Evolutionary conservation across 2,888 invertebrate genomes (phyloP).

Genomic region (Brachycybe producta): DNA sequence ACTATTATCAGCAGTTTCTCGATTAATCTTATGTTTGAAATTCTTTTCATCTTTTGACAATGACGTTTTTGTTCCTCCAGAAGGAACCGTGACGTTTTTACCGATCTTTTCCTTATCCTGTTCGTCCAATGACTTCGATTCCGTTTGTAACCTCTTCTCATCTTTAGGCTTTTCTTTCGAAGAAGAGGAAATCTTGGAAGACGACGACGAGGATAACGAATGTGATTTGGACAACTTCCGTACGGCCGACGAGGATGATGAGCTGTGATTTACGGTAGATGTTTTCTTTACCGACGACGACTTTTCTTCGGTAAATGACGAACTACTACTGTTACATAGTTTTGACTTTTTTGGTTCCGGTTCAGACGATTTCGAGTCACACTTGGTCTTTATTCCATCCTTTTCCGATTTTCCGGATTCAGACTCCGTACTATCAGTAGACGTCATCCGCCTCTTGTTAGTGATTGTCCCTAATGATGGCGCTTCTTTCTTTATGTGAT

Average conservation of each 20-base stretch:
- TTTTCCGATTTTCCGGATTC: slow-evolving; percentile 19
- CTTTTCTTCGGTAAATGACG: slow-evolving; percentile 15
- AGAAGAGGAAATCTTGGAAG: neutral
- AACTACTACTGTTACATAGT: slow-evolving; percentile 12
- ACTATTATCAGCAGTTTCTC: slow-evolving; percentile 1
- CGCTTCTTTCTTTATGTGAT: slow-evolving; percentile 10
- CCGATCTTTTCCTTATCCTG: slow-evolving; percentile 22
- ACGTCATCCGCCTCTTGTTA: slow-evolving; percentile 23
- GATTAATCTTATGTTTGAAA: slow-evolving; percentile 23
- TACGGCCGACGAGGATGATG: slow-evolving; percentile 22
- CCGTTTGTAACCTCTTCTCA: slow-evolving; percentile 22
- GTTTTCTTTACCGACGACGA: slow-evolving; percentile 20
- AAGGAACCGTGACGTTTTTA: too few relatives aligned
- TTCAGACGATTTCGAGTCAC: slow-evolving; percentile 19
- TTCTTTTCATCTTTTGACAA: slow-evolving; percentile 21
- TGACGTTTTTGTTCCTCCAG: too few relatives aligned
- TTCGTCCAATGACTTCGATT: slow-evolving; percentile 19
- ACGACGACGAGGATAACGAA: neutral
- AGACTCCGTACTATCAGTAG: slow-evolving; percentile 25
- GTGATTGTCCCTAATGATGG: slow-evolving; percentile 4
- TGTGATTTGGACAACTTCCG: slow-evolving; percentile 20
- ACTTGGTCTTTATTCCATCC: slow-evolving; percentile 18
- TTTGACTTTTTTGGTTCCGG: slow-evolving; percentile 24
- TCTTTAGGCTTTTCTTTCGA: slow-evolving; percentile 23
- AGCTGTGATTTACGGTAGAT: slow-evolving; percentile 23